A percentile compares a stretch with the other conserved stretches of the same genome.
Evolutionary conservation across 1,140 invertebrate species (phyloP).

Genomic region (Zaprionus lachaisei): DNA sequence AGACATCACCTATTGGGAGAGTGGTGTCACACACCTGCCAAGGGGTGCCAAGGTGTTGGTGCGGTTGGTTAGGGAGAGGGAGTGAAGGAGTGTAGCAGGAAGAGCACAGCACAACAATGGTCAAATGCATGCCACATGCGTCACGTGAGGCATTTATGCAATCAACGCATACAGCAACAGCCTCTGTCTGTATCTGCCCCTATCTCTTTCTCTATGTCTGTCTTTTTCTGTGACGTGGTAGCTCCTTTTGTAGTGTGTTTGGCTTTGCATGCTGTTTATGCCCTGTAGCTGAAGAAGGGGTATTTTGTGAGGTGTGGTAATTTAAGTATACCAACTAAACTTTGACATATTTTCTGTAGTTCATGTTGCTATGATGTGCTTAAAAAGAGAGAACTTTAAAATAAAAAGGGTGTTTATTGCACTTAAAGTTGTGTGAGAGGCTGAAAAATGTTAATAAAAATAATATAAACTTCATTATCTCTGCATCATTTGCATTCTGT

Average conservation of each 20-base stretch:
- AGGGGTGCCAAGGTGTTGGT: neutral
- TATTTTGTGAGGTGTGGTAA: neutral
- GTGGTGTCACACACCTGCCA: constrained; percentile 33
- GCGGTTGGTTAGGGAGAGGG: neutral
- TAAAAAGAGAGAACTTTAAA: no score
- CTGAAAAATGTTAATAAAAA: no score
- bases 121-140: constrained; percentile 43
- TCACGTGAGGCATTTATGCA: constrained; percentile 53
- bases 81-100: constrained; percentile 5
- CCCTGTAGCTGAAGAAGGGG: neutral
- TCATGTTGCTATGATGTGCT: no score
- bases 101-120: constrained; percentile 32
- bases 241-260: constrained; percentile 17
- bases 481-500: neutral
- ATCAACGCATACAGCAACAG: constrained; percentile 29
- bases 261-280: constrained; percentile 16
- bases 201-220: neutral
- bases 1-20: neutral
- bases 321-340: no score
- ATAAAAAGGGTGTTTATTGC: no score
- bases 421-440: no score
- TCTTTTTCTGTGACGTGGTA: neutral
- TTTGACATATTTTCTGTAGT: no score
- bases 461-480: neutral
- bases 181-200: neutral